Percentiles rank a stretch among this genome's conserved stretches.
Evolutionary conservation across 2,113 vertebrate species (phyloP).

Genomic region (Lucifuga dentata): DNA sequence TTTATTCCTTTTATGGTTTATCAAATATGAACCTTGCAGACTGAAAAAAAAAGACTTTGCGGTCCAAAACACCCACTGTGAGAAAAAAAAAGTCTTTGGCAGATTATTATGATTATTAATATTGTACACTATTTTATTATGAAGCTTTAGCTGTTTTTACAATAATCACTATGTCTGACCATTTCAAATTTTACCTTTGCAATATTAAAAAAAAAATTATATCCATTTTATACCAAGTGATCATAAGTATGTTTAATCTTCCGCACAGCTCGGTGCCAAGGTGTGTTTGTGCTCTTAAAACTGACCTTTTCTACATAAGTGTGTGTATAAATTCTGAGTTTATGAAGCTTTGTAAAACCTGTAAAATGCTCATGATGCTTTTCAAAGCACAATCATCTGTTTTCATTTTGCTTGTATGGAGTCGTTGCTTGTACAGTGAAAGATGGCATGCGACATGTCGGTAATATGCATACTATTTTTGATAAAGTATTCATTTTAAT

Average conservation of each 20-base stretch:
- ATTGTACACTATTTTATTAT: constrained; percentile 19
- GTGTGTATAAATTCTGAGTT: neutral
- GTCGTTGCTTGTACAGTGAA: constrained; percentile 8
- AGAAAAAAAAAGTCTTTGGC: constrained; percentile 9
- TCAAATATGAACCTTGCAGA: constrained; percentile 9
- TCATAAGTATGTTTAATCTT: constrained; percentile 2
- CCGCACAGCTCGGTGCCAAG: neutral
- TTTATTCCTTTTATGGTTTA: neutral
- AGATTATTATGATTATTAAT: neutral
- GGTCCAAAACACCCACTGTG: neutral
- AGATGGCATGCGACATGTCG: no score
- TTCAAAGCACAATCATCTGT: constrained; percentile 20
- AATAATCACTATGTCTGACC: constrained; percentile 1
- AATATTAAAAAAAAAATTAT: constrained; percentile 47
- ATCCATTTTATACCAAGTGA: constrained; percentile 47
- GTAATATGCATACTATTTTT: constrained; percentile 51
- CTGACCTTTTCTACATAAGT: constrained; percentile 8
- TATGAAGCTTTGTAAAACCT: constrained; percentile 14
- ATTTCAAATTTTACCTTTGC: constrained; percentile 45
- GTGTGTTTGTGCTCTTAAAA: neutral
- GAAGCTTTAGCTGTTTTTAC: constrained; percentile 23
- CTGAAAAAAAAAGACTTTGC: neutral
- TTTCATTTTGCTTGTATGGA: constrained; percentile 12
- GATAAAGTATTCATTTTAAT: constrained; percentile 40
- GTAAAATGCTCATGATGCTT: neutral